These are phyloP conservation scores for Magallana ariakensis DNA, from an alignment of 1,140 invertebrate species.

Conservation along the genomic window DNA sequence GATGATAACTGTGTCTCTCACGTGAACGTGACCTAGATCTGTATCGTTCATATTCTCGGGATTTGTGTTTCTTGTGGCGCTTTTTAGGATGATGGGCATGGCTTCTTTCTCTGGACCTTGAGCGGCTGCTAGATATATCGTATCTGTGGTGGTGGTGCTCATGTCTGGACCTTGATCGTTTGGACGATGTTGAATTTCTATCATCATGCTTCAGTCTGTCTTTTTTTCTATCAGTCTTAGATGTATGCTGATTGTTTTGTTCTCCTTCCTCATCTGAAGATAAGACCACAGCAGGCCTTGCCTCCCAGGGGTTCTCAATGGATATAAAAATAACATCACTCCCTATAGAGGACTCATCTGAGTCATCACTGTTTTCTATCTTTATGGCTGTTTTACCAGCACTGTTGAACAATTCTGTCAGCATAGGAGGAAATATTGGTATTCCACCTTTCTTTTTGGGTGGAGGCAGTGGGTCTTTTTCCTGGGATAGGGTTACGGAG, in stretches of 20 bases:
- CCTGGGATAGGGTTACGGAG: conserved; percentile 11
- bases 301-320: conserved; percentile 81
- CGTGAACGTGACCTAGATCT: conserved; percentile 37
- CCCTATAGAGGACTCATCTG: conserved; percentile 54
- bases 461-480: conserved; percentile 17
- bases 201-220: conserved; percentile 31
- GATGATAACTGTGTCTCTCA: conserved; percentile 8
- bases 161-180: not conserved
- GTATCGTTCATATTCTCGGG: not conserved
- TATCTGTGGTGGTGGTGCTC: conserved; percentile 41
- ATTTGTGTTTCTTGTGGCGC: conserved; percentile 41
- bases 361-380: conserved; percentile 72
- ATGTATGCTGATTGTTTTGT: not conserved
- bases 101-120: conserved; percentile 36
- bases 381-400: conserved; percentile 54
- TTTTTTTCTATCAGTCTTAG: conserved; percentile 32
- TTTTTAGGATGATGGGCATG: conserved; percentile 34
- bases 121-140: conserved; percentile 31
- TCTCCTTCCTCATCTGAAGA: conserved; percentile 78
- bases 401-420: conserved; percentile 40
- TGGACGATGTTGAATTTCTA: not conserved
- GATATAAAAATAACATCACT: conserved; percentile 78
- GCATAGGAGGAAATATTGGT: conserved; percentile 34
- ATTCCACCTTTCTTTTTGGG: conserved; percentile 49
- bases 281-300: conserved; percentile 81